A percentile compares a stretch with the other conserved stretches of the same genome.
These are phyloP conservation scores for Macroramphosus scolopax DNA, from an alignment of 2,797 vertebrate genomes.

Conservation along the genomic window DNA sequence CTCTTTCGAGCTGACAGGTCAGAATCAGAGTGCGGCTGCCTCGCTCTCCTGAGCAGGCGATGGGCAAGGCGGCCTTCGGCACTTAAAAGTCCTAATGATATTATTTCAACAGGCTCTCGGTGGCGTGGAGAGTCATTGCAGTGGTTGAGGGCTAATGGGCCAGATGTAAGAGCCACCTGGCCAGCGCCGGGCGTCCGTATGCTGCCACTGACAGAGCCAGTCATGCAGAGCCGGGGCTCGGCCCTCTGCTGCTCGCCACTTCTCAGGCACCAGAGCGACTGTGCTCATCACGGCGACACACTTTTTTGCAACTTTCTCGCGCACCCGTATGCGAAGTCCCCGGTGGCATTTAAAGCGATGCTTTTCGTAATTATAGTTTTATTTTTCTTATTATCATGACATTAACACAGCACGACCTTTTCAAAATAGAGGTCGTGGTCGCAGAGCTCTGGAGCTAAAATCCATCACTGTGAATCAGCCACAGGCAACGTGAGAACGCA, in stretches of 20 bases:
- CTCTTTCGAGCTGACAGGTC: slow-evolving; percentile 27
- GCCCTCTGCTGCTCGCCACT: slow-evolving; percentile 34
- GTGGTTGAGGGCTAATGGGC: slow-evolving; percentile 69
- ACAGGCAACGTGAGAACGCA: slow-evolving; percentile 23
- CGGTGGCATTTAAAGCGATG: slow-evolving; percentile 44
- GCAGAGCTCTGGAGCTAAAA: slow-evolving; percentile 28
- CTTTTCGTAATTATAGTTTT: slow-evolving; percentile 33
- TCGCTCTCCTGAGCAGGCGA: slow-evolving; percentile 45
- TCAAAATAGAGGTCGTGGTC: slow-evolving; percentile 47
- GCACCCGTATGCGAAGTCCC: slow-evolving; percentile 20
- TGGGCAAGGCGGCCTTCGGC: slow-evolving; percentile 46
- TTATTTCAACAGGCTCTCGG: slow-evolving; percentile 66
- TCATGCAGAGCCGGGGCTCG: slow-evolving; percentile 44
- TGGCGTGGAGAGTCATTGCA: slow-evolving; percentile 61
- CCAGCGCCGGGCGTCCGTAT: slow-evolving; percentile 50
- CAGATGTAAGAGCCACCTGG: slow-evolving; percentile 75
- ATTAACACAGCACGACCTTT: slow-evolving; percentile 49
- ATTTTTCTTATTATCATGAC: slow-evolving; percentile 27
- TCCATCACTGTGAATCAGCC: slow-evolving; percentile 36
- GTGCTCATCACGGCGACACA: slow-evolving; percentile 39
- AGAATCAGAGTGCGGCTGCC: slow-evolving; percentile 12
- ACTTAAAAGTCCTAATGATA: slow-evolving; percentile 57
- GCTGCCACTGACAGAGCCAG: slow-evolving; percentile 49
- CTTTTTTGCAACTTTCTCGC: slow-evolving; percentile 22
- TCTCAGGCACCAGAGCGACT: slow-evolving; percentile 29